These are phyloP conservation scores for human DNA, from an alignment of 2,113 vertebrate genomes.

Conservation along the genomic window GRCh38 chr22:46983501-46984000, in stretches of 20 bases:
- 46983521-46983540: background rate
- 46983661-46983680: background rate
- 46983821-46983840: background rate
- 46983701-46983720: background rate
- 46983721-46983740: rapidly evolving
- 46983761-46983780: background rate
- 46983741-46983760: background rate
- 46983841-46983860: background rate
- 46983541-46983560: too few species aligned
- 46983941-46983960: rapidly evolving
- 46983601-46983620: background rate
- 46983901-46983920: background rate
- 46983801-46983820: background rate
- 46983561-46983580: background rate
- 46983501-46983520: rapidly evolving
- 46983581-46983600: background rate
- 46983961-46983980: background rate
- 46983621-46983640: background rate
- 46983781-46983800: background rate
- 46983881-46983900: too few species aligned
- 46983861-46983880: background rate
- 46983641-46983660: background rate
- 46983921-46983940: background rate
- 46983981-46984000: rapidly evolving
- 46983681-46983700: background rate